Conservation (phyloP, 2,888 invertebrate species). For the Anoplius nigerrimus region DNA sequence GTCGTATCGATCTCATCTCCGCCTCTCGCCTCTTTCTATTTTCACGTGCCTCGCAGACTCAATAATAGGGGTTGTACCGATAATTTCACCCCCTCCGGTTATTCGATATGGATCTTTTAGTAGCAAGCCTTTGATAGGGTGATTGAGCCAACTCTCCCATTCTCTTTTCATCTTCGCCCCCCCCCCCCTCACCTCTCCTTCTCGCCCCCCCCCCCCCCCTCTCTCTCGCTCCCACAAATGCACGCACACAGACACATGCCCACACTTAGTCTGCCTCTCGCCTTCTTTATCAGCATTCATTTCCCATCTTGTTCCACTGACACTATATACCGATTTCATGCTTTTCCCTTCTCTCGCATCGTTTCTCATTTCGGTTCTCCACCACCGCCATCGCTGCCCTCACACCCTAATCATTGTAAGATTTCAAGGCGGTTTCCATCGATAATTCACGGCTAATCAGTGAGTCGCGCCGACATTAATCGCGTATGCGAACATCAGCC, state of each 20-base stretch:
- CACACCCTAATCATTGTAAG: constrained; percentile 26
- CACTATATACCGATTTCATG: neutral
- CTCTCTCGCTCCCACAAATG: no score
- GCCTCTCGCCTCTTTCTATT: constrained; percentile 46
- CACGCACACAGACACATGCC: no score
- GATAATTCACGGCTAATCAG: constrained; percentile 59
- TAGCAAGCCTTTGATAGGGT: constrained; percentile 64
- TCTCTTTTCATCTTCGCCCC: constrained; percentile 19
- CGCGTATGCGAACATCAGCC: neutral
- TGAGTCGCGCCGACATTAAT: constrained; percentile 27
- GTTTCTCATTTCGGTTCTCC: neutral
- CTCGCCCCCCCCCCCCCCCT: neutral
- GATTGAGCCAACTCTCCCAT: constrained; percentile 54
- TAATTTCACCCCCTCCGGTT: constrained; percentile 65
- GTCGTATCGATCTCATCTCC: constrained; percentile 55
- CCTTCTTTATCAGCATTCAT: constrained; percentile 1
- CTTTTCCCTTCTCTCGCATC: constrained; percentile 13
- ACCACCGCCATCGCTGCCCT: neutral
- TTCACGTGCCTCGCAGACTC: constrained; percentile 59
- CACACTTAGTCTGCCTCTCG: no score
- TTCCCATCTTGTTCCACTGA: neutral
- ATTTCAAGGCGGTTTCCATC: constrained; percentile 36
- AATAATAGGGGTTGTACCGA: constrained; percentile 67
- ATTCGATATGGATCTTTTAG: constrained; percentile 66
- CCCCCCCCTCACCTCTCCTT: constrained; percentile 1